Evolutionary conservation across 2,113 vertebrate genomes (phyloP).

Genomic region (Tringa solitaria): DNA sequence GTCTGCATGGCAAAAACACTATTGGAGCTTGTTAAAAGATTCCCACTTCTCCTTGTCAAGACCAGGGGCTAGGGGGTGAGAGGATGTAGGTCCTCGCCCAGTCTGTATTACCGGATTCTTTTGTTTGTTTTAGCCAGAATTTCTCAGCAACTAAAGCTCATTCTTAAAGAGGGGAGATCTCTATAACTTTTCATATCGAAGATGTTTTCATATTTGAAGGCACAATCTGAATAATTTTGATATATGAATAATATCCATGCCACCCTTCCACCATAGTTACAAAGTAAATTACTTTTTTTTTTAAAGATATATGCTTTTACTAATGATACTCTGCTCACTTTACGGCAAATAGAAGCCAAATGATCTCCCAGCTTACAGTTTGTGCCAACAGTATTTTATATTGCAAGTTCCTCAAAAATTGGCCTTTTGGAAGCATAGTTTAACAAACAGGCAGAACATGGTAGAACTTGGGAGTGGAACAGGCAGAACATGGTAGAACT

Average conservation of each 20-base stretch:
- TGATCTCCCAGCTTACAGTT: background rate
- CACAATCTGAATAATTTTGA: background rate
- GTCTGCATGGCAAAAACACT: background rate
- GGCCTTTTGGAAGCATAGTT: background rate
- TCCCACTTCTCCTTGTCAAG: background rate
- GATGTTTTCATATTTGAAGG: background rate
- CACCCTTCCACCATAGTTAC: background rate
- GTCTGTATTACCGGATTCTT: background rate
- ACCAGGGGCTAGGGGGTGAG: background rate
- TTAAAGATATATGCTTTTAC: background rate
- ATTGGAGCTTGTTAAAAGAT: background rate
- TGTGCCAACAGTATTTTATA: background rate
- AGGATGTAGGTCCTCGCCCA: rapidly evolving
- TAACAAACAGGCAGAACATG: background rate
- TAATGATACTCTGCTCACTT: background rate
- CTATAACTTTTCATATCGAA: background rate
- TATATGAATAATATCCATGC: background rate
- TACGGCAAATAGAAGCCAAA: background rate
- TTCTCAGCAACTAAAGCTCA: background rate
- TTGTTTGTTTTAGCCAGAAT: background rate
- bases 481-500: background rate
- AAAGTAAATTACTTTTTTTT: background rate
- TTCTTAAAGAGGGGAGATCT: background rate
- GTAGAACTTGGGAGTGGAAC: background rate
- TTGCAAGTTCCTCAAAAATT: background rate